Conservation (phyloP, 1,140 invertebrate genomes). For the Caerostris darwini region DNA sequence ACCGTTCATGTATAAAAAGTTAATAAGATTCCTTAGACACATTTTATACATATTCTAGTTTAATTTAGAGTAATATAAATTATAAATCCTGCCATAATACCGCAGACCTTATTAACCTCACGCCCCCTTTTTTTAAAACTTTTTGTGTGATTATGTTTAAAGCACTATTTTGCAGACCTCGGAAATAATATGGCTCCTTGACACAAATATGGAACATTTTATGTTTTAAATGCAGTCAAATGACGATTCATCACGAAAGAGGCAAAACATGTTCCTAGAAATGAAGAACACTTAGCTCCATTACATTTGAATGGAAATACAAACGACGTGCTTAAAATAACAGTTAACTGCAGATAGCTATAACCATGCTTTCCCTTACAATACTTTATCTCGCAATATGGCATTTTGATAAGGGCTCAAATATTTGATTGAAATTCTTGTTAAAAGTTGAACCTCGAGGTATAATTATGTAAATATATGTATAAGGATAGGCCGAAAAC, state of each 20-base stretch:
- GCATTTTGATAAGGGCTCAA: not conserved
- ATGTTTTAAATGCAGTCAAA: slow-evolving; percentile 8
- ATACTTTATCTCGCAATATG: not conserved
- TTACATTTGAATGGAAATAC: not conserved
- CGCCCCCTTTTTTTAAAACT: not conserved
- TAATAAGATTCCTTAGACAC: too few species aligned
- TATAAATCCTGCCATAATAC: too few species aligned
- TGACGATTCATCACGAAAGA: slow-evolving; percentile 15
- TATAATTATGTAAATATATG: not conserved
- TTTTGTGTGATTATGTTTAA: not conserved
- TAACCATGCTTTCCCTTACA: not conserved
- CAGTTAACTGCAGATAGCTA: not conserved
- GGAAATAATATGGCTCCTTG: not conserved
- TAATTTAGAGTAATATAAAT: too few species aligned
- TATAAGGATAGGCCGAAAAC: not conserved
- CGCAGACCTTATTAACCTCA: too few species aligned
- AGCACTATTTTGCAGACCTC: not conserved
- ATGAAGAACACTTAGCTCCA: not conserved
- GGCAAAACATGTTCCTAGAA: not conserved
- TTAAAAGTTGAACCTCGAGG: not conserved
- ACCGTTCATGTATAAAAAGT: too few species aligned
- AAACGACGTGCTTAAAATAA: slow-evolving; percentile 3
- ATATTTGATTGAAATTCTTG: not conserved
- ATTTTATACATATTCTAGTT: too few species aligned
- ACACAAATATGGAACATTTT: not conserved